Evolutionary conservation across 2,113 vertebrate genomes (phyloP), one percentile per base, ranked within the genome.

Genomic region (Trematocara zebra): DNA sequence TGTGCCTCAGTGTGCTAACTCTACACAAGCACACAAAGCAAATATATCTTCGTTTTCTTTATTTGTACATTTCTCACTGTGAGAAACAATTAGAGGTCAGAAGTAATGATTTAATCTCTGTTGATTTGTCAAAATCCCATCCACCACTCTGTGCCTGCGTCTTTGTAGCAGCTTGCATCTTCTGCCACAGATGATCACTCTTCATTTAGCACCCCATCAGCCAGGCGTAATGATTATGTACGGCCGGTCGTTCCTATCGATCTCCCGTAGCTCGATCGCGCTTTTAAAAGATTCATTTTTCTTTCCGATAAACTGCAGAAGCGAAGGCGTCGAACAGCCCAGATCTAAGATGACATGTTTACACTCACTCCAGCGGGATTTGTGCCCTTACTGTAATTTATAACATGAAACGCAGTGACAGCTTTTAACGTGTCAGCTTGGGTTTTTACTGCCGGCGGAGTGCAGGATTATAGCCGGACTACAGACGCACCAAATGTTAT

Each of bases 151-250:
- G 11, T 67, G 79, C 37, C 14, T 0, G 11, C 5, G 3, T 20
- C 10, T 59, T 33, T 42, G 76, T 8, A 14, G 57, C 64, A 79
- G 76, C 83, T 44, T 54, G 78, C 17, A 17, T 72, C 54, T 78
- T 42, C 51, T 1, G 2, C 8, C 88, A 82, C 69, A 52, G 82
- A 84, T 90, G 37, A 91, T 93, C 88, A 5, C 82, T 93, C 92
- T 88, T 82, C 51, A 91, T 93, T 89, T 76, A 80, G 83, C 44
- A 26, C 42, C 56, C 81, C 82, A 84, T 83, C 84, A 78, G 82
- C 89, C 81, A 5, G 83, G 23, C 82, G 76, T 90, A 90, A 94
- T 82, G 84, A 88, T 91, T 79, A 91, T 83, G 64, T 80, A 80
- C 84, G 20, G 51, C 42, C 18, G 10, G 78, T 86, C 53, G 9